A percentile compares a stretch with the other conserved stretches of the same genome.
phyloP scores from a whole-genome alignment of 2,888 invertebrate species.

The Crematogaster levior region DNA sequence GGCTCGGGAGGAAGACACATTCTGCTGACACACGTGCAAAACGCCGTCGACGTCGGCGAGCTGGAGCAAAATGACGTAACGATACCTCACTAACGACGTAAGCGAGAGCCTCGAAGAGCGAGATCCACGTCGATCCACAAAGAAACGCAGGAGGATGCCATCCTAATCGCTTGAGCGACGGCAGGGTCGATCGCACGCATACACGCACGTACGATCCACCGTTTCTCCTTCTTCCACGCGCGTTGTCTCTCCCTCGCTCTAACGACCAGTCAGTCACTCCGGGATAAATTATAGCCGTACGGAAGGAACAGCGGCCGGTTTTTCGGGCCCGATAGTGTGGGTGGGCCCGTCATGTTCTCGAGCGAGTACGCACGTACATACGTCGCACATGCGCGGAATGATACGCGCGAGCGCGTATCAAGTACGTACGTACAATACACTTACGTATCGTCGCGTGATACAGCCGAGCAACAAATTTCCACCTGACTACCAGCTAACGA shows the following conservation, averaged over 20 bases:
- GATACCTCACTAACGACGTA: no score
- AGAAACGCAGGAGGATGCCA: slow-evolving; percentile 57
- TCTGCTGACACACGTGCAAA: slow-evolving; percentile 21
- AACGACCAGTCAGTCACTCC: slow-evolving; percentile 80
- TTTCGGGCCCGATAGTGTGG: slow-evolving; percentile 77
- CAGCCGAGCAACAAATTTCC: slow-evolving; percentile 75
- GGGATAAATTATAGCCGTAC: slow-evolving; percentile 81
- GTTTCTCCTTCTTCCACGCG: slow-evolving; percentile 25
- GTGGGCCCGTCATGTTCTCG: slow-evolving; percentile 76
- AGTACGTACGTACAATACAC: not conserved
- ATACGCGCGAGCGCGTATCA: not conserved
- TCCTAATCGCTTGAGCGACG: slow-evolving; percentile 60
- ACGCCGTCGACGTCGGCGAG: slow-evolving; percentile 21
- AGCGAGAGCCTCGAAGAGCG: not conserved
- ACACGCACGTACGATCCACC: slow-evolving; percentile 2
- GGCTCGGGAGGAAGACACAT: not conserved
- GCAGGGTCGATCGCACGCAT: slow-evolving; percentile 54
- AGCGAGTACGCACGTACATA: slow-evolving; percentile 16
- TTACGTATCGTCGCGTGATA: slow-evolving; percentile 49
- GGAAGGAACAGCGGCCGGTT: slow-evolving; percentile 79
- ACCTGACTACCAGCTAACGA: slow-evolving; percentile 80
- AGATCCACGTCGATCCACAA: slow-evolving; percentile 51
- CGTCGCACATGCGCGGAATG: slow-evolving; percentile 12
- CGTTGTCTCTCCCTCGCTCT: slow-evolving; percentile 60
- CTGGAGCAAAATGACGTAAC: no score